Conservation (phyloP, 2,113 vertebrate species). For the Saguinus midas region DNA sequence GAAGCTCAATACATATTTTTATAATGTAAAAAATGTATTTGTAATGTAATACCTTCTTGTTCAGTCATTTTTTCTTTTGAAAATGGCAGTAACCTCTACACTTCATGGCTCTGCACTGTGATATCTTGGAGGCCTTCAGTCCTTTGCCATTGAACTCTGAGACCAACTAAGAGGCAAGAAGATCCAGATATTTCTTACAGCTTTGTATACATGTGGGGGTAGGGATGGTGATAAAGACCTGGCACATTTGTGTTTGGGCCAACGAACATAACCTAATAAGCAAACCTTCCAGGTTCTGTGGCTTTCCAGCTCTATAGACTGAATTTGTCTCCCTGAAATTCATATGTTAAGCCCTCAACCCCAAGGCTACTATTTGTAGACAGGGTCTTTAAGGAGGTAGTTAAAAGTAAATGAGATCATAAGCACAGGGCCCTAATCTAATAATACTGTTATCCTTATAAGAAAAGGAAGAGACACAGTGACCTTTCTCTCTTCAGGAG, state of each 20-base stretch:
- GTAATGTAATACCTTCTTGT: neutral
- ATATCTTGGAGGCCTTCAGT: neutral
- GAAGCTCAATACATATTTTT: neutral
- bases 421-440: neutral
- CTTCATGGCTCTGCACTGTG: neutral
- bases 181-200: neutral
- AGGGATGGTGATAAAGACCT: neutral
- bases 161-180: neutral
- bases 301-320: neutral
- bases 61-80: neutral
- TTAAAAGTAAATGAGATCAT: neutral
- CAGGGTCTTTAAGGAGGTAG: neutral
- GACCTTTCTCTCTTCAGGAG: neutral
- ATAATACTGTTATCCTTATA: neutral
- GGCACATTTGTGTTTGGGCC: neutral
- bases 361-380: neutral
- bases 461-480: neutral
- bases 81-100: neutral
- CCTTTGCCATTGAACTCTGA: neutral
- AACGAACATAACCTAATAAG: neutral
- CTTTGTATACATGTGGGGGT: neutral
- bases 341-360: neutral
- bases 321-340: neutral
- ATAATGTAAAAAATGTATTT: neutral
- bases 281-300: neutral